Evolutionary conservation across 2,113 vertebrate species (phyloP), one percentile per base, ranked within the genome.

Genomic region (Antigone vipio): DNA sequence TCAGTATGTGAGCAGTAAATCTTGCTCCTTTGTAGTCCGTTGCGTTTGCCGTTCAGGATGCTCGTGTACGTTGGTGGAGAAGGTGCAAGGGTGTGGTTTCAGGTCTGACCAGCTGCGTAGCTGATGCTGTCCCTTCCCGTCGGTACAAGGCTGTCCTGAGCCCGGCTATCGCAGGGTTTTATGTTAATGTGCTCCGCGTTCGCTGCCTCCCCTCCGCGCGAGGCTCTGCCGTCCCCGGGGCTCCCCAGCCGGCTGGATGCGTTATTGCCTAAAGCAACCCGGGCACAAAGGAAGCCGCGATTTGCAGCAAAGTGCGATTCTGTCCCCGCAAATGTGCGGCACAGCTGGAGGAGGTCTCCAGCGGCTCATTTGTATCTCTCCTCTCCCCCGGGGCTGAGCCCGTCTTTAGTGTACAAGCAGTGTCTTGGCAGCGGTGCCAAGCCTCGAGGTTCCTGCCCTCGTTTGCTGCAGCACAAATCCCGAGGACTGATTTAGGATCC

Each of bases 31-130:
- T 38, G 40, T 34, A 7, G 23, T 5, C 29, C 3, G 1, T 30
- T 21, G 18, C 0, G 4, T 20, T 63, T 34, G 38, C 29, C 15
- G 0, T 19, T 55, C 8, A 0, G 59, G 59, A 10, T 32, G 47
- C 44, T 73, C 2, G 0, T 10, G 21, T 5, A 1, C 56, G 22
- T 24, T 12, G 60, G 6, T 8, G 58, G 38, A 20, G 75, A 15
- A 14, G 76, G 80, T 6, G 26, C 35, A 6, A 23, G 9, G 49
- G 26, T 15, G 30, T 9, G 30, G 12, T 11, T 74, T 69, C 0
- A 3, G 47, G 8, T 12, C 20, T 2, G 44, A 4, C 17, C 26
- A 4, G 49, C 30, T 0, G 8, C 4, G 4, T 1, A 4, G 45
- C 26, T 8, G 55, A 2, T 9, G 21, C 1, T 8, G 5, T 4